Evolutionary conservation across 2,113 vertebrate genomes (phyloP).

Genomic region (Equus quagga): DNA sequence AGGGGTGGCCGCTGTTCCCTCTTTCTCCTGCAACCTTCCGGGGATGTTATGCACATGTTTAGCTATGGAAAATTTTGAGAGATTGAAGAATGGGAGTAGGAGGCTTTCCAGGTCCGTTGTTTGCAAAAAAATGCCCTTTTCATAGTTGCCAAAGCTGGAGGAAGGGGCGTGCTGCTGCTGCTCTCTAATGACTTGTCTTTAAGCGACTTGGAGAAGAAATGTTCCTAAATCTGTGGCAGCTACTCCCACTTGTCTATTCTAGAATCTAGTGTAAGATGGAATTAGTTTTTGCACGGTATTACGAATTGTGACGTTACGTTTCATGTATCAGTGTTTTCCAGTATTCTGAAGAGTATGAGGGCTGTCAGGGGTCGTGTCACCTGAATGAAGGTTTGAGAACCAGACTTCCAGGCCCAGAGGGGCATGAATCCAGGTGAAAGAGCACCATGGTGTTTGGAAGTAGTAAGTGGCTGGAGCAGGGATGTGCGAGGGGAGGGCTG

Average conservation of each 20-base stretch:
- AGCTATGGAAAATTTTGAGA: background rate
- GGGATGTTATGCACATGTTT: background rate
- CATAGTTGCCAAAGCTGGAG: background rate
- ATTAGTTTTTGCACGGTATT: background rate
- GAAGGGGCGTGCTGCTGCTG: background rate
- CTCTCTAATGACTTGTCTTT: background rate
- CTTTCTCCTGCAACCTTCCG: background rate
- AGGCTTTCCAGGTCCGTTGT: background rate
- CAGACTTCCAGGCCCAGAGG: background rate
- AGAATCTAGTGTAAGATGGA: background rate
- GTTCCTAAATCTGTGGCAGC: background rate
- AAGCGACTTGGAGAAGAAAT: background rate
- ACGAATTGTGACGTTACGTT: background rate
- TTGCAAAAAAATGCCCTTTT: background rate
- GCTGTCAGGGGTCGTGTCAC: background rate
- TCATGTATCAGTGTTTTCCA: background rate
- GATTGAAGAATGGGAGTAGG: background rate
- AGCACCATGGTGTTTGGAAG: background rate
- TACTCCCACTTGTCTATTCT: background rate
- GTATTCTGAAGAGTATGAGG: background rate
- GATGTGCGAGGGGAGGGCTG: background rate
- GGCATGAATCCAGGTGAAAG: background rate
- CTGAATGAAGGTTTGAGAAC: conserved; percentile 9
- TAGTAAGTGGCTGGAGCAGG: background rate
- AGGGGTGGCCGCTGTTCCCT: too few species aligned